Percentiles rank a stretch among this genome's conserved stretches.
Conservation (phyloP, 2,888 invertebrate species). For the Diloba caeruleocephala region DNA sequence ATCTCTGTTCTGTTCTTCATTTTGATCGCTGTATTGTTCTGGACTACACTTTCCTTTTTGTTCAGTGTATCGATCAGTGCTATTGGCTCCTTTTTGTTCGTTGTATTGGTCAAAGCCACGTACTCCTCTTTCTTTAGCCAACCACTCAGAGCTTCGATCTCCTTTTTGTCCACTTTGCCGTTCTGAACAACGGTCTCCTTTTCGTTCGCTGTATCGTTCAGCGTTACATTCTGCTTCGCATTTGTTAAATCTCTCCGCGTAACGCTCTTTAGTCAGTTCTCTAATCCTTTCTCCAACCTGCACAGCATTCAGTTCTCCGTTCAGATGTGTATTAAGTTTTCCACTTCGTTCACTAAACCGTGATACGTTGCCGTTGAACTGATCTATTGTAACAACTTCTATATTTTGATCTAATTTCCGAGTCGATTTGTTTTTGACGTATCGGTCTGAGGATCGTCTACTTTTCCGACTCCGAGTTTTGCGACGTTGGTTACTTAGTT, state of each 20-base stretch:
- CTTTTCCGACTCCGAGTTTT: neutral
- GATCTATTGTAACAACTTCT: neutral
- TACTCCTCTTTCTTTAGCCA: neutral
- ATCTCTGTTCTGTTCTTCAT: neutral
- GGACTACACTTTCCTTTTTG: neutral
- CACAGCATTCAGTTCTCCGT: neutral
- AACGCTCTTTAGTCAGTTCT: neutral
- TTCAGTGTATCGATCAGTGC: neutral
- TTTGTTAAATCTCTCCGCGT: neutral
- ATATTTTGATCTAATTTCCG: neutral
- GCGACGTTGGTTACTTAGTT: neutral
- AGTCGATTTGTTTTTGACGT: neutral
- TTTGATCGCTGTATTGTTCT: neutral
- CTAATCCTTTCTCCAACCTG: neutral
- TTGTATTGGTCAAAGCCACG: neutral
- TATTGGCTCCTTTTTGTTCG: neutral
- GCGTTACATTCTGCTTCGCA: neutral
- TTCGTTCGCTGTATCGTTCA: neutral
- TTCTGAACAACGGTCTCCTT: neutral
- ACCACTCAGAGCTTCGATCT: neutral
- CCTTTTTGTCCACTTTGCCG: neutral
- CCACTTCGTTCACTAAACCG: neutral
- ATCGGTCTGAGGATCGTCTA: neutral
- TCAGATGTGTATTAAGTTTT: neutral
- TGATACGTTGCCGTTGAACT: neutral